Evolutionary conservation across 2,797 vertebrate genomes (phyloP).

Genomic region (Prionace glauca): DNA sequence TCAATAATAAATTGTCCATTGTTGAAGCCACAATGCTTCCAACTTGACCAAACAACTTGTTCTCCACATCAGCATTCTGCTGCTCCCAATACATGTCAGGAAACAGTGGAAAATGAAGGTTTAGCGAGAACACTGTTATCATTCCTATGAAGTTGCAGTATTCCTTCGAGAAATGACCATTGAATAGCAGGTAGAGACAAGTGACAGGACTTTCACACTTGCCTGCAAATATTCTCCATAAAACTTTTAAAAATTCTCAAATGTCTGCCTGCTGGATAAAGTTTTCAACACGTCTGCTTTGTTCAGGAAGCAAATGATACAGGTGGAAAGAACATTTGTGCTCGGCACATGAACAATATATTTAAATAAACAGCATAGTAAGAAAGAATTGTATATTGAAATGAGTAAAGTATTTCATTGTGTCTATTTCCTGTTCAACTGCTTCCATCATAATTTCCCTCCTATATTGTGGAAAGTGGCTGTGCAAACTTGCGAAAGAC

Average conservation of each 20-base stretch:
- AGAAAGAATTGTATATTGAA: neutral
- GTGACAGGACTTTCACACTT: neutral
- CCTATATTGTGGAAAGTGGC: neutral
- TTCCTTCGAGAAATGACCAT: neutral
- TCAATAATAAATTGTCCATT: too few relatives aligned
- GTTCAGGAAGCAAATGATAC: neutral
- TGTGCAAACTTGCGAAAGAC: neutral
- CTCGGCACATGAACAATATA: neutral
- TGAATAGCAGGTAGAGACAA: neutral
- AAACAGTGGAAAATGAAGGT: neutral
- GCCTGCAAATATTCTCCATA: neutral
- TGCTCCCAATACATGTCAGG: neutral
- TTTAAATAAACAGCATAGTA: neutral
- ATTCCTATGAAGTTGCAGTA: neutral
- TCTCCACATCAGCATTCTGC: neutral
- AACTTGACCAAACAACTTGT: neutral
- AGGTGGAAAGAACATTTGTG: neutral
- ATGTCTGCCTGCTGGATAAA: neutral
- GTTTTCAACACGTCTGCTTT: neutral
- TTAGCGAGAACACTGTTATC: neutral
- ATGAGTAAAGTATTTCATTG: neutral
- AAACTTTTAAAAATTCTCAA: neutral
- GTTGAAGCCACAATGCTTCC: too few relatives aligned
- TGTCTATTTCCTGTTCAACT: neutral
- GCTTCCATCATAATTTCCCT: neutral